phyloP scores from a whole-genome alignment of 2,113 vertebrate genomes.

The Fregata magnificens region DNA sequence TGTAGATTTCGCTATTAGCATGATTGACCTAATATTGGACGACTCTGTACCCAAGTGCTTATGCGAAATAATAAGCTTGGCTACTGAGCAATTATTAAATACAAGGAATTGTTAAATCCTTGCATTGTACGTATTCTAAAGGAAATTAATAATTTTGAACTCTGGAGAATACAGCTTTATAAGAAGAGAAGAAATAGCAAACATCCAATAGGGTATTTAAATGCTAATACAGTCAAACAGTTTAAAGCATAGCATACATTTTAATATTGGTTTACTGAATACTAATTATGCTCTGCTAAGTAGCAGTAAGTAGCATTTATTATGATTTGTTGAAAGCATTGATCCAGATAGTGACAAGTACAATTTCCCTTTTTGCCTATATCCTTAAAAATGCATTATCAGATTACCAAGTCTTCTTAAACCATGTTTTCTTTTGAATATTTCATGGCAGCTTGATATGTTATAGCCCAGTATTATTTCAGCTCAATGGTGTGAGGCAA shows the following conservation, averaged over 20 bases:
- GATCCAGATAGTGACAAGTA: conserved; percentile 57
- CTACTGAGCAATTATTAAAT: conserved; percentile 69
- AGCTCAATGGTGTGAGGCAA: neutral
- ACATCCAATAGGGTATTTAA: conserved; percentile 73
- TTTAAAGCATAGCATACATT: conserved; percentile 66
- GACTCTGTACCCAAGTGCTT: conserved; percentile 27
- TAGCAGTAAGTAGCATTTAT: conserved; percentile 62
- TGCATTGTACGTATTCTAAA: conserved; percentile 65
- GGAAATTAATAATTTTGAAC: conserved; percentile 74
- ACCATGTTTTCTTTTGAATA: neutral
- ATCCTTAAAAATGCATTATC: conserved; percentile 41
- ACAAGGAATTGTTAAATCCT: conserved; percentile 70
- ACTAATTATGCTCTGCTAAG: conserved; percentile 67
- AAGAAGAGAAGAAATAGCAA: conserved; percentile 64
- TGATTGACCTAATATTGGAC: conserved; percentile 21
- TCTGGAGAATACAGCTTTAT: conserved; percentile 68
- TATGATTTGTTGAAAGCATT: conserved; percentile 62
- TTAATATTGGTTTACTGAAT: conserved; percentile 69
- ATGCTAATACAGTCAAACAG: conserved; percentile 70
- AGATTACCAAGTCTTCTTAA: conserved; percentile 9
- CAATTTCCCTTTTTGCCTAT: neutral
- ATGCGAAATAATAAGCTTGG: conserved; percentile 59
- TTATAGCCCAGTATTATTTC: neutral
- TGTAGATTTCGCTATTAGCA: neutral
- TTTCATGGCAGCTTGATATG: neutral